Evolutionary conservation across 2,113 vertebrate species (phyloP).

Genomic region (Psettodes erumei): DNA sequence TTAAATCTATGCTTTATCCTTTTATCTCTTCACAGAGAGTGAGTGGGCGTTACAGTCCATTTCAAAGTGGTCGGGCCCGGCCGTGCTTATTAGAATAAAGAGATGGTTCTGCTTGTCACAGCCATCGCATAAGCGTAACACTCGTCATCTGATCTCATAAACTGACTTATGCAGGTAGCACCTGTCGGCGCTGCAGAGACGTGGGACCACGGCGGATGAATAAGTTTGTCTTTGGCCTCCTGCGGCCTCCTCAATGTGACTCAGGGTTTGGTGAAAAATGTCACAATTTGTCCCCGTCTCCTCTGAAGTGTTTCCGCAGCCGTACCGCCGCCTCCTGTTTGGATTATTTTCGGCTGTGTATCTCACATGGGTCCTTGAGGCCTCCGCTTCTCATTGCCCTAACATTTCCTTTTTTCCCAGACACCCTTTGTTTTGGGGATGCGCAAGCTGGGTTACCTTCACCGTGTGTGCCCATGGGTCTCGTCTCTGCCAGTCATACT

Average conservation of each 20-base stretch:
- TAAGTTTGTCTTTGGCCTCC: slow-evolving; percentile 37
- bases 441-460: slow-evolving; percentile 10
- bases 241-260: slow-evolving; percentile 39
- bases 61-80: background rate
- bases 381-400: slow-evolving; percentile 33
- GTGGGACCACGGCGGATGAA: slow-evolving; percentile 22
- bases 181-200: slow-evolving; percentile 28
- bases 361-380: slow-evolving; percentile 48
- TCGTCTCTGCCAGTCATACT: slow-evolving; percentile 31
- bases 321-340: slow-evolving; percentile 51
- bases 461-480: slow-evolving; percentile 14
- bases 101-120: background rate
- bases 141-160: slow-evolving; percentile 4
- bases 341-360: slow-evolving; percentile 46
- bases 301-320: slow-evolving; percentile 58
- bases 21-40: background rate
- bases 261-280: slow-evolving; percentile 46
- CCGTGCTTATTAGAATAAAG: background rate
- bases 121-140: background rate
- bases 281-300: slow-evolving; percentile 58
- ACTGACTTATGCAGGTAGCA: background rate
- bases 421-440: slow-evolving; percentile 44
- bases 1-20: slow-evolving; percentile 15
- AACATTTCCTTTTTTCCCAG: slow-evolving; percentile 20
- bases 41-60: slow-evolving; percentile 5